phyloP scores from a whole-genome alignment of 2,113 vertebrate species.

The Nannospalax galili region DNA sequence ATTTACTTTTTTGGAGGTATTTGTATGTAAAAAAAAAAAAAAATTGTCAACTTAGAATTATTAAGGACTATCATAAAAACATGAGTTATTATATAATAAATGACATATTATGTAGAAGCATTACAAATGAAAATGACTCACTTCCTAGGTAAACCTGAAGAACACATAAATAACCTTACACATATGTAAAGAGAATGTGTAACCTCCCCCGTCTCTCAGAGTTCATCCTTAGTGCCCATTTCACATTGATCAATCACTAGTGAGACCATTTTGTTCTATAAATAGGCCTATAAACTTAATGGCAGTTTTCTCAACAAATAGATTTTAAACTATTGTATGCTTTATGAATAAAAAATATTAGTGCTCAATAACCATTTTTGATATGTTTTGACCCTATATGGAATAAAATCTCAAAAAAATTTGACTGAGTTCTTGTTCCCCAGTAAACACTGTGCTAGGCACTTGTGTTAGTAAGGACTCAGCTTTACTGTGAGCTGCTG shows the following conservation, averaged over 20 bases:
- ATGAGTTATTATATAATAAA: neutral
- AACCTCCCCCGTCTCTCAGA: neutral
- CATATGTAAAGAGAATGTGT: neutral
- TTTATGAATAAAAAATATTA: neutral
- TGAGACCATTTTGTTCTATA: neutral
- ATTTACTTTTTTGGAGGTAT: neutral
- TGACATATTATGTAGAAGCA: neutral
- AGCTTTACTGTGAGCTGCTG: neutral
- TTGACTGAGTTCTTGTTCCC: neutral
- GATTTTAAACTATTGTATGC: neutral
- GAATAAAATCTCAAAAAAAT: neutral
- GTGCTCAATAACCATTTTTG: neutral
- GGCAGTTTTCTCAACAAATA: neutral
- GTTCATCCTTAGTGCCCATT: neutral
- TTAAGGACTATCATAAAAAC: constrained; percentile 21
- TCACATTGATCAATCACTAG: neutral
- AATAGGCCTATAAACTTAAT: neutral
- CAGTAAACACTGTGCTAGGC: neutral
- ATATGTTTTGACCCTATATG: neutral
- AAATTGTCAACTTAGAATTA: neutral
- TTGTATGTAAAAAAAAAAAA: too few relatives aligned
- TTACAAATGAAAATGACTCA: neutral
- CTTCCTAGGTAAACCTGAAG: neutral
- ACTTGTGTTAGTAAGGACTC: neutral
- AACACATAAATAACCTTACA: neutral